Evolutionary conservation across 2,797 vertebrate genomes (phyloP).

Genomic region (Spatula clypeata): DNA sequence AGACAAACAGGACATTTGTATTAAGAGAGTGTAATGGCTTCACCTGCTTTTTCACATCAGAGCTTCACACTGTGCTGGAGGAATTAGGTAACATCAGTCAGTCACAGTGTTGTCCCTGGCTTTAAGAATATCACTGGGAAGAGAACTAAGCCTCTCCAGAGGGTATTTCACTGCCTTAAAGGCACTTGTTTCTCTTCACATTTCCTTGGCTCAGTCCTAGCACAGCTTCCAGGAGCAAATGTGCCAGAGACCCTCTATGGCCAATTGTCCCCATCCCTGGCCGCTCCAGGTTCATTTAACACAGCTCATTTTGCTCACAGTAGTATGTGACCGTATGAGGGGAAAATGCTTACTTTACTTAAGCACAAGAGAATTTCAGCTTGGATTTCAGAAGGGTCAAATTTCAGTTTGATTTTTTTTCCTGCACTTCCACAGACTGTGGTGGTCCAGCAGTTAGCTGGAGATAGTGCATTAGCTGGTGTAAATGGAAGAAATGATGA

Average conservation of each 20-base stretch:
- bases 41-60: background rate
- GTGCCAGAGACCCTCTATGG: background rate
- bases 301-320: background rate
- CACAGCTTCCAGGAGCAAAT: background rate
- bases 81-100: background rate
- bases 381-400: background rate
- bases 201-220: background rate
- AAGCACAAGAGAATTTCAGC: background rate
- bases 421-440: background rate
- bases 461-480: background rate
- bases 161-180: background rate
- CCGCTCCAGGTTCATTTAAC: background rate
- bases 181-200: background rate
- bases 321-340: background rate
- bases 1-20: background rate
- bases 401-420: background rate
- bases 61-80: background rate
- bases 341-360: background rate
- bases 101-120: background rate
- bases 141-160: rapidly evolving
- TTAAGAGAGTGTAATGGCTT: background rate
- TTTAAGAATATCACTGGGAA: background rate
- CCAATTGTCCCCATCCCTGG: background rate
- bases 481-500: background rate
- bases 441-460: background rate